Conservation (phyloP, 2,797 vertebrate species). For the Euphonia xanthogaster region DNA sequence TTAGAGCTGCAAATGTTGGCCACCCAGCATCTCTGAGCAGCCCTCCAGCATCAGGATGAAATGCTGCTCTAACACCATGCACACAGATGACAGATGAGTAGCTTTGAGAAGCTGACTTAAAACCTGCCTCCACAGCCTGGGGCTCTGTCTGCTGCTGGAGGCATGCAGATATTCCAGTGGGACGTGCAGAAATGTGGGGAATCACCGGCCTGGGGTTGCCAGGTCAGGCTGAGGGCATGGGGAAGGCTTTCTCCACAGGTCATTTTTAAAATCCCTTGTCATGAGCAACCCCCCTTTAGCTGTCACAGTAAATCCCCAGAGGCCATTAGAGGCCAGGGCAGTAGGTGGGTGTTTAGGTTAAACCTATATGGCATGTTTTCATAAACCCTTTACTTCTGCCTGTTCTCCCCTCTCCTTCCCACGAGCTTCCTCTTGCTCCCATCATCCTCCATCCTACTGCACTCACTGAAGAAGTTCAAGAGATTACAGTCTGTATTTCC, state of each 20-base stretch:
- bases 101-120: not conserved
- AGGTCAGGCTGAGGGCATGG: not conserved
- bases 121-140: not conserved
- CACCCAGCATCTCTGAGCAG: not conserved
- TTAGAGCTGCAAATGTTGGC: not conserved
- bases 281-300: not conserved
- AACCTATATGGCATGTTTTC: not conserved
- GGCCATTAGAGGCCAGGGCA: not conserved
- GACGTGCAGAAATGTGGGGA: constrained; percentile 31
- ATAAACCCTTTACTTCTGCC: not conserved
- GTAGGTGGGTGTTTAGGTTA: not conserved
- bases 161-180: constrained; percentile 24
- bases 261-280: constrained; percentile 23
- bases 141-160: not conserved
- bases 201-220: not conserved
- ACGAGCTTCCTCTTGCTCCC: not conserved
- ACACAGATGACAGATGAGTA: not conserved
- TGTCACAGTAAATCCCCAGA: not conserved
- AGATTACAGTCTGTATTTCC: not conserved
- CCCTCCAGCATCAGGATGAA: not conserved
- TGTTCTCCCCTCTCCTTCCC: not conserved
- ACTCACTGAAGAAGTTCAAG: not conserved
- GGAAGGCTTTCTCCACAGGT: not conserved
- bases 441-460: not conserved
- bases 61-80: not conserved